phyloP scores from a whole-genome alignment of 2,113 vertebrate species.

The Cochlearius cochlearius region DNA sequence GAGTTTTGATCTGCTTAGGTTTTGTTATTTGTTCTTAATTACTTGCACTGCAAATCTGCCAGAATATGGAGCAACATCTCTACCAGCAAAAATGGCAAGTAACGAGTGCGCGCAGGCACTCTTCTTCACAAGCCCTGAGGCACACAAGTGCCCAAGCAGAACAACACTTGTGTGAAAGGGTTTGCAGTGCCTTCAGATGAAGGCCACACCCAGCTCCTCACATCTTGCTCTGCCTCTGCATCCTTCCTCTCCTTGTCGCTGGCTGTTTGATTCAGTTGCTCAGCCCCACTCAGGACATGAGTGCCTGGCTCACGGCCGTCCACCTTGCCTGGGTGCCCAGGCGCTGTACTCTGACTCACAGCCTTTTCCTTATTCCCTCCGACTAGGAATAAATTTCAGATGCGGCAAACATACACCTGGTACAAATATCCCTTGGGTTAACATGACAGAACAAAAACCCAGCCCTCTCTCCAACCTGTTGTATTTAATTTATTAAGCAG shows the following conservation, averaged over 20 bases:
- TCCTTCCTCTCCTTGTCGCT: not conserved
- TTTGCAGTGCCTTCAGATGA: not conserved
- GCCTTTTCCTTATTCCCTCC: not conserved
- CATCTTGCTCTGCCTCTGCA: not conserved
- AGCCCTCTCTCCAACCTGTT: not conserved
- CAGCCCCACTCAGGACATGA: rapidly evolving
- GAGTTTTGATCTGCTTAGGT: not conserved
- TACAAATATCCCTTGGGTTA: not conserved
- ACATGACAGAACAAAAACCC: not conserved
- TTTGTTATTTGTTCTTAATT: constrained; percentile 2
- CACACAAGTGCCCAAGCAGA: not conserved
- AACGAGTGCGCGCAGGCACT: rapidly evolving
- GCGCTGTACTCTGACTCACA: not conserved
- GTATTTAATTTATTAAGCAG: not conserved
- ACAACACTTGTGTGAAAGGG: not conserved
- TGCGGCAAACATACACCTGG: not conserved
- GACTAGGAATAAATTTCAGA: not conserved
- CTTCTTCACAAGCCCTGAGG: not conserved
- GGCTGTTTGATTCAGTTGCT: not conserved
- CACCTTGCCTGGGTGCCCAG: not conserved
- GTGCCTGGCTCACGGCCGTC: not conserved
- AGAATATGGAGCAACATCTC: not conserved
- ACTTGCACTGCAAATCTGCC: not conserved
- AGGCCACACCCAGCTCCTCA: not conserved
- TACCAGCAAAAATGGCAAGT: not conserved